Conservation (phyloP, 2,113 vertebrate genomes). For the Agelaius tricolor region DNA sequence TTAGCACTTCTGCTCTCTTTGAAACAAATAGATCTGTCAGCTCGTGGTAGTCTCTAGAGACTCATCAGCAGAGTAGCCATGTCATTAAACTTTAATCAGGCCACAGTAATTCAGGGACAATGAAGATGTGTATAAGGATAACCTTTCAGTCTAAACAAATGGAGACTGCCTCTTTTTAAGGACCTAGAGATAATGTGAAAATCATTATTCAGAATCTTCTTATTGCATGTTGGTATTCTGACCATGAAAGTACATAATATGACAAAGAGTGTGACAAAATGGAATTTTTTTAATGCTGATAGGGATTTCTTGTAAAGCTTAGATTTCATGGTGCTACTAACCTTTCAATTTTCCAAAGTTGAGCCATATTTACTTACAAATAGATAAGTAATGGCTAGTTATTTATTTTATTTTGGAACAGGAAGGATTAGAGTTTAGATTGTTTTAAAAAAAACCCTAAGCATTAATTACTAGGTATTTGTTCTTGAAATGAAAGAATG, state of each 20-base stretch:
- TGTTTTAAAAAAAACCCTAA: neutral
- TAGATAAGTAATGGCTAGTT: neutral
- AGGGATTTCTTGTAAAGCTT: neutral
- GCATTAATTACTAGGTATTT: neutral
- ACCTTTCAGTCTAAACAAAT: neutral
- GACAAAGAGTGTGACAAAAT: neutral
- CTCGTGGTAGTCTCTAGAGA: neutral
- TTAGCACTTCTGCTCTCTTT: neutral
- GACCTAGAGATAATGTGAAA: neutral
- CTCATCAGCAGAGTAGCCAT: neutral
- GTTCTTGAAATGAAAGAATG: neutral
- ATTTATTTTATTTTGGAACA: neutral
- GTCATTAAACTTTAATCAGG: slow-evolving; percentile 24
- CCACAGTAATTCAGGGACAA: neutral
- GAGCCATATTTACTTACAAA: neutral
- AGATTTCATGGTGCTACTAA: neutral
- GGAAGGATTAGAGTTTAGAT: neutral
- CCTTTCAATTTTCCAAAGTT: neutral
- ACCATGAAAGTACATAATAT: neutral
- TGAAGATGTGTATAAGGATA: neutral
- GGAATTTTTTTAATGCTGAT: neutral
- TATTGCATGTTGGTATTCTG: neutral
- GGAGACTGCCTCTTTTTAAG: neutral
- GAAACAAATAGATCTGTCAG: neutral
- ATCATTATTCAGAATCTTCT: neutral